Evolutionary conservation across 1,140 invertebrate species (phyloP).

Genomic region (Eurosta solidaginis): DNA sequence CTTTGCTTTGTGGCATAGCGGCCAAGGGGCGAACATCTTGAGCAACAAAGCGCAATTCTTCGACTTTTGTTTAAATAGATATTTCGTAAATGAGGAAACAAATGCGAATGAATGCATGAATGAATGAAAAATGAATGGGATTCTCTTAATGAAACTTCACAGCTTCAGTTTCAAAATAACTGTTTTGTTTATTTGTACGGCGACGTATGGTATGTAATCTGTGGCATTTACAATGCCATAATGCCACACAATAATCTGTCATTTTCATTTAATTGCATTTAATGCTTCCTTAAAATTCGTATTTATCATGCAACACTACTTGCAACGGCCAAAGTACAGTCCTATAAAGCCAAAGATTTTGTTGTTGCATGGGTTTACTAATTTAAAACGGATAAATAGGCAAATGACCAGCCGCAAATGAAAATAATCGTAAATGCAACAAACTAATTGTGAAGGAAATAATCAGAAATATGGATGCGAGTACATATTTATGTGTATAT

Average conservation of each 20-base stretch:
- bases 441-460: slow-evolving; percentile 8
- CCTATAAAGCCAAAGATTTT: background rate
- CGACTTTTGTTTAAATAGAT: slow-evolving; percentile 1
- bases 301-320: slow-evolving; percentile 30
- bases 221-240: slow-evolving; percentile 1
- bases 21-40: background rate
- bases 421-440: slow-evolving; percentile 13
- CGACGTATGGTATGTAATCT: background rate
- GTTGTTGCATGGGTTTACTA: background rate
- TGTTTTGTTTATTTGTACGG: background rate
- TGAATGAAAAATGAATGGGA: background rate
- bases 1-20: background rate
- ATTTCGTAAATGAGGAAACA: background rate
- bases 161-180: background rate
- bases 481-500: too few species aligned
- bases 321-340: background rate
- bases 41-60: slow-evolving; percentile 12
- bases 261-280: slow-evolving; percentile 35
- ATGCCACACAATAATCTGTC: slow-evolving; percentile 32
- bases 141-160: background rate
- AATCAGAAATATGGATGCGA: too few species aligned
- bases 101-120: background rate
- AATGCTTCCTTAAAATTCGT: slow-evolving; percentile 34
- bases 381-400: slow-evolving; percentile 22
- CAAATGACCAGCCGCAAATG: background rate